These are phyloP conservation scores for Brachyptera risi DNA, from an alignment of 2,888 invertebrate genomes.

Conservation along the genomic window DNA sequence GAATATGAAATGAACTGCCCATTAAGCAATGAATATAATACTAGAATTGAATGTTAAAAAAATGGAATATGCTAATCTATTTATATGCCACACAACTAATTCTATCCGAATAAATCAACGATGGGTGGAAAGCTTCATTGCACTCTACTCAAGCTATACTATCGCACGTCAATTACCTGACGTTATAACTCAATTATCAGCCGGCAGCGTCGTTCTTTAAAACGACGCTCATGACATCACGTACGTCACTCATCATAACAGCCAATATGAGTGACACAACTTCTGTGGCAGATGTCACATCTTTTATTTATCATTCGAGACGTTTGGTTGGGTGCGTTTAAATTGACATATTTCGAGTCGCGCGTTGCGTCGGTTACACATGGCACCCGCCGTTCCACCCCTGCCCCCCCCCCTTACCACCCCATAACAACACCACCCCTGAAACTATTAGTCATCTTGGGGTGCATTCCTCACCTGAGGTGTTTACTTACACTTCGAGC, in stretches of 20 bases:
- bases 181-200: too few relatives aligned
- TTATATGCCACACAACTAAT: too few relatives aligned
- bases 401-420: not conserved
- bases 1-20: too few relatives aligned
- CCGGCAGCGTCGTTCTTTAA: too few relatives aligned
- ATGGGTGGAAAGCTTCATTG: too few relatives aligned
- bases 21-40: too few relatives aligned
- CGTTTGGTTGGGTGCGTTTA: constrained; percentile 17
- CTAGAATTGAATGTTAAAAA: too few relatives aligned
- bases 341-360: constrained; percentile 12
- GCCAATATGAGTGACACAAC: not conserved
- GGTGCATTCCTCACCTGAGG: not conserved
- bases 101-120: too few relatives aligned
- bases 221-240: not conserved
- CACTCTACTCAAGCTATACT: too few relatives aligned
- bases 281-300: constrained; percentile 11
- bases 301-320: constrained; percentile 21
- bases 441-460: constrained; percentile 4
- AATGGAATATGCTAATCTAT: too few relatives aligned
- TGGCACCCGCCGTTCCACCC: constrained; percentile 6
- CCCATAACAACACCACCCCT: not conserved
- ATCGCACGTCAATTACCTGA: too few relatives aligned
- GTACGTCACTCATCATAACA: not conserved
- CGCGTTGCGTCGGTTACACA: constrained; percentile 9
- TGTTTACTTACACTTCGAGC: not conserved